Conservation (phyloP, 1,140 invertebrate species). For the Drosophila ficusphila region DNA sequence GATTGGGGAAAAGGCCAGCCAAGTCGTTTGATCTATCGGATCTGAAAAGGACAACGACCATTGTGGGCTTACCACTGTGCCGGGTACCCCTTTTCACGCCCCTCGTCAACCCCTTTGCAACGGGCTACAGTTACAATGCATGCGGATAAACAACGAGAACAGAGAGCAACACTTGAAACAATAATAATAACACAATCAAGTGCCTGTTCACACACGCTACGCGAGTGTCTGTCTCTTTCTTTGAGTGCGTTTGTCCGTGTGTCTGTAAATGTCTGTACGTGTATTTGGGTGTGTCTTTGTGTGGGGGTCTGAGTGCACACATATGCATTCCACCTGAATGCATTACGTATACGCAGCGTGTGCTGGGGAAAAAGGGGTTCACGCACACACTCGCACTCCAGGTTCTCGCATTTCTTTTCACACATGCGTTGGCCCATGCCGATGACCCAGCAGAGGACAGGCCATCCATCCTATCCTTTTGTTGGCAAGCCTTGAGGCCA, state of each 20-base stretch:
- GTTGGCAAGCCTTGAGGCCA: conserved; percentile 74
- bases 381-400: conserved; percentile 9
- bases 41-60: conserved; percentile 12
- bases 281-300: neutral
- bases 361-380: conserved; percentile 3
- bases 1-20: neutral
- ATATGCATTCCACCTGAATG: conserved; percentile 56
- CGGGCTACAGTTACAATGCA: conserved; percentile 66
- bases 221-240: conserved; percentile 14
- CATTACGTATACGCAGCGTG: conserved; percentile 73
- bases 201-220: conserved; percentile 64
- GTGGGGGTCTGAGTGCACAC: conserved; percentile 41
- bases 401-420: conserved; percentile 65
- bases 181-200: conserved; percentile 83
- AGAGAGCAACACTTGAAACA: conserved; percentile 77
- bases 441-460: conserved; percentile 35
- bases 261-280: too few species aligned
- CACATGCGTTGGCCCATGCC: conserved; percentile 58
- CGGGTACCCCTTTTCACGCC: conserved; percentile 3
- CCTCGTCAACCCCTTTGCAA: conserved; percentile 32
- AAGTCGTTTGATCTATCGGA: neutral
- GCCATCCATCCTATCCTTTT: conserved; percentile 48
- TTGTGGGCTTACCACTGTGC: conserved; percentile 29
- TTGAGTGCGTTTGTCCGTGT: neutral
- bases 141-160: conserved; percentile 70